A percentile compares a stretch with the other conserved stretches of the same genome.
Conservation (phyloP, 2,113 vertebrate genomes). For the Dicaeum eximium region DNA sequence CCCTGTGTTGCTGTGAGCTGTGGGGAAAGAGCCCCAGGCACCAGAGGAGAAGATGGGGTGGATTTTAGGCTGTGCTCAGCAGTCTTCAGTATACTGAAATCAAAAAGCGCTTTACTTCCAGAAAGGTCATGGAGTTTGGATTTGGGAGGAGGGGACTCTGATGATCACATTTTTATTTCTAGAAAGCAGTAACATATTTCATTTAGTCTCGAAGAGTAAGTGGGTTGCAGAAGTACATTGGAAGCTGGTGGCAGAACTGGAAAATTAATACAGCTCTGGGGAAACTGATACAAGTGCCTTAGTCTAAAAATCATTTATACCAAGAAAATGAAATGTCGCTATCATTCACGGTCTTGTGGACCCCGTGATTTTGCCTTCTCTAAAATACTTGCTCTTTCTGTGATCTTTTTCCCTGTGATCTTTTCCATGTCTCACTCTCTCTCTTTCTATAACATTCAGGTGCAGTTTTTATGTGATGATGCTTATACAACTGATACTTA, state of each 20-base stretch:
- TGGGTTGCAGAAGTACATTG: neutral
- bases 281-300: neutral
- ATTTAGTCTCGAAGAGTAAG: neutral
- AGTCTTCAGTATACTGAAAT: neutral
- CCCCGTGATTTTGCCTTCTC: neutral
- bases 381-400: neutral
- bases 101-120: neutral
- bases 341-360: neutral
- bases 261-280: neutral
- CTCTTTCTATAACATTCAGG: neutral
- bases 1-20: neutral
- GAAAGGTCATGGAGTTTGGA: neutral
- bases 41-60: neutral
- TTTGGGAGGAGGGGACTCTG: neutral
- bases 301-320: neutral
- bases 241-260: neutral
- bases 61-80: neutral
- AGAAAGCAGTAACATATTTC: neutral
- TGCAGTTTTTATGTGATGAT: neutral
- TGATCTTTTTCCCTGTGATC: neutral
- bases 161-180: neutral
- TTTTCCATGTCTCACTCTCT: neutral
- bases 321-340: neutral
- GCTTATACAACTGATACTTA: neutral
- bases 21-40: neutral